Evolutionary conservation across 2,888 invertebrate species (phyloP).

Genomic region (Cancer borealis): DNA sequence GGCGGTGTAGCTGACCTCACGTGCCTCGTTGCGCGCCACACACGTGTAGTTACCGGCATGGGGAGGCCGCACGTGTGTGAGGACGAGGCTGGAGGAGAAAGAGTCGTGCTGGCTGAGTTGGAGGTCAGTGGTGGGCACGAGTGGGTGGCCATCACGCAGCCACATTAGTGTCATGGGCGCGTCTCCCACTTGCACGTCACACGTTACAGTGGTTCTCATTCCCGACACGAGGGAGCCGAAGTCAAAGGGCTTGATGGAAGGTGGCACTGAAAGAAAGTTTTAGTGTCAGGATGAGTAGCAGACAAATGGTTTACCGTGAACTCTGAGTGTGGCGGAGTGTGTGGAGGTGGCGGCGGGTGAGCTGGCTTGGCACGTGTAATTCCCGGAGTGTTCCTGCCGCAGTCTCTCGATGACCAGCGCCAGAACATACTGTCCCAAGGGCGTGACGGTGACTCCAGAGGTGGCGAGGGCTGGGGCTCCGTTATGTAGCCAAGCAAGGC

Average conservation of each 20-base stretch:
- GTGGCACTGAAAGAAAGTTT: conserved; percentile 84
- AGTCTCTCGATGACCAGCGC: conserved; percentile 78
- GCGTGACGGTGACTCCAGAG: conserved; percentile 85
- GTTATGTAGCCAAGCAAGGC: conserved; percentile 90
- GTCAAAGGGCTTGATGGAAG: conserved; percentile 91
- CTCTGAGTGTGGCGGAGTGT: conserved; percentile 78
- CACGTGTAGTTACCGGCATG: conserved; percentile 79
- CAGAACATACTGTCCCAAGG: conserved; percentile 92
- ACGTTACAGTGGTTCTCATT: conserved; percentile 90
- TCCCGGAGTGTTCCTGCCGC: conserved; percentile 78
- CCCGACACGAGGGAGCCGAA: conserved; percentile 90
- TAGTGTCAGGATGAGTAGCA: neutral
- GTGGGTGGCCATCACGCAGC: conserved; percentile 86
- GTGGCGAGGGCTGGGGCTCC: conserved; percentile 63
- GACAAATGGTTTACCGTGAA: conserved; percentile 78
- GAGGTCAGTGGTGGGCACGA: conserved; percentile 62
- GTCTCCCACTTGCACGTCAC: conserved; percentile 90
- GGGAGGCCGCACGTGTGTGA: conserved; percentile 76
- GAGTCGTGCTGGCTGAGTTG: conserved; percentile 72
- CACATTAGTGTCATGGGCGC: conserved; percentile 89
- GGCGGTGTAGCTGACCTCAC: conserved; percentile 78
- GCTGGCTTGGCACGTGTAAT: conserved; percentile 79
- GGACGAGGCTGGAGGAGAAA: conserved; percentile 74
- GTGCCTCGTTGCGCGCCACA: conserved; percentile 78
- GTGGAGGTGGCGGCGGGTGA: conserved; percentile 78